These are phyloP conservation scores for Priocnemis perturbator DNA, from an alignment of 2,888 invertebrate species.

Conservation along the genomic window DNA sequence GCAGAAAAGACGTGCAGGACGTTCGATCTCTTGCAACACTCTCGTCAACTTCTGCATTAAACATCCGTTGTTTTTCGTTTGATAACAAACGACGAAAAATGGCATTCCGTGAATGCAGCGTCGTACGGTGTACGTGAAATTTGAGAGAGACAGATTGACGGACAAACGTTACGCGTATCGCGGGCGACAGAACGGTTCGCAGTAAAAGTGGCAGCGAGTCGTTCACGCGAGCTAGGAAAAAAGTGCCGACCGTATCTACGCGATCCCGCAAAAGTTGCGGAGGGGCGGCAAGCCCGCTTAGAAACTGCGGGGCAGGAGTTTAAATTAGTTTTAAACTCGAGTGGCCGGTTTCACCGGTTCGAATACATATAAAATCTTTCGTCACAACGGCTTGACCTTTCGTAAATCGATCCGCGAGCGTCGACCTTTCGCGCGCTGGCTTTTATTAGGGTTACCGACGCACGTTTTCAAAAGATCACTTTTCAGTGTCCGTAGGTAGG, in stretches of 20 bases:
- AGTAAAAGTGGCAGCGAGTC: too few species aligned
- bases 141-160: too few species aligned
- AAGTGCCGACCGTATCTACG: constrained; percentile 14
- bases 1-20: too few species aligned
- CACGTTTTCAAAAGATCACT: background rate
- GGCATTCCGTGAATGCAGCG: too few species aligned
- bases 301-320: constrained; percentile 21
- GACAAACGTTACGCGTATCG: too few species aligned
- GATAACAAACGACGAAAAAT: too few species aligned
- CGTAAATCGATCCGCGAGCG: constrained; percentile 45
- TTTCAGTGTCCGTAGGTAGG: background rate
- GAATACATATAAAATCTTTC: constrained; percentile 30
- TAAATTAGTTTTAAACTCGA: constrained; percentile 37
- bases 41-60: too few species aligned
- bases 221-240: constrained; percentile 10
- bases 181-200: too few species aligned
- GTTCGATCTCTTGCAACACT: background rate
- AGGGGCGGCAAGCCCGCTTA: background rate
- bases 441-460: too few species aligned
- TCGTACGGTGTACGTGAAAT: too few species aligned
- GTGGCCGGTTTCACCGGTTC: constrained; percentile 42
- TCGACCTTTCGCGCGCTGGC: constrained; percentile 37
- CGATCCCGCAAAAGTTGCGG: too few species aligned
- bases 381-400: constrained; percentile 48
- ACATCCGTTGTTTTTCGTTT: too few species aligned